These are phyloP conservation scores for Drosophila imparisetae DNA, from an alignment of 2,888 invertebrate species.

Conservation along the genomic window DNA sequence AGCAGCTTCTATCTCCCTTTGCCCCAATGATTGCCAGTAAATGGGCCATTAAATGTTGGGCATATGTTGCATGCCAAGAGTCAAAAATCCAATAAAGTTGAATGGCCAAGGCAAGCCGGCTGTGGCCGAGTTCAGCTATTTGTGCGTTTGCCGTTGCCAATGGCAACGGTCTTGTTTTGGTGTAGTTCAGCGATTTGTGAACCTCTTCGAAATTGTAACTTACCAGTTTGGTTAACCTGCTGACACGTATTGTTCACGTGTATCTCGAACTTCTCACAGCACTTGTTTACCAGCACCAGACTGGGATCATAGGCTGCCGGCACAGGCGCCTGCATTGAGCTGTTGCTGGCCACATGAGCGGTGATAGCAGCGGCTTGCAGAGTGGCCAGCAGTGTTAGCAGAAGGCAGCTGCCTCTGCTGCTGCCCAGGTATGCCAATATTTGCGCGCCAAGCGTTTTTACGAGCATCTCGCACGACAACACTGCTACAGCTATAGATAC, in stretches of 20 bases:
- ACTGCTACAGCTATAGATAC: conserved; percentile 20
- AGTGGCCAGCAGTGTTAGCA: conserved; percentile 31
- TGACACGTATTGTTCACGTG: conserved; percentile 89
- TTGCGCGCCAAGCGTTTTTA: conserved; percentile 70
- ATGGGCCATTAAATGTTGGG: conserved; percentile 50
- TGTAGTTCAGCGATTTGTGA: conserved; percentile 7
- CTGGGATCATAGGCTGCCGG: conserved; percentile 42
- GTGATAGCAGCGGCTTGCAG: conserved; percentile 16
- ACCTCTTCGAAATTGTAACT: conserved; percentile 55
- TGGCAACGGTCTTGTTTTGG: conserved; percentile 47
- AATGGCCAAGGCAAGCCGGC: conserved; percentile 54
- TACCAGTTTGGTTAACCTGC: conserved; percentile 87
- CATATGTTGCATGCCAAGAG: conserved; percentile 56
- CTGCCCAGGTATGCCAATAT: conserved; percentile 45
- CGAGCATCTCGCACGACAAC: conserved; percentile 50
- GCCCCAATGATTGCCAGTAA: conserved; percentile 44
- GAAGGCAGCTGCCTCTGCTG: conserved; percentile 53
- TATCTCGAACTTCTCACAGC: conserved; percentile 90
- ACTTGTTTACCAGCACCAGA: conserved; percentile 88
- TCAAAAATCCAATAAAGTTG: conserved; percentile 71
- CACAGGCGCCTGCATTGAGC: conserved; percentile 18
- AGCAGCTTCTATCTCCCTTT: conserved; percentile 24
- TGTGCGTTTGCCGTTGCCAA: conserved; percentile 39
- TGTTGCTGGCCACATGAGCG: conserved; percentile 51
- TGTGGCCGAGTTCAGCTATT: conserved; percentile 28